These are phyloP conservation scores for Chesias legatella DNA, from an alignment of 2,888 invertebrate genomes.

Conservation along the genomic window DNA sequence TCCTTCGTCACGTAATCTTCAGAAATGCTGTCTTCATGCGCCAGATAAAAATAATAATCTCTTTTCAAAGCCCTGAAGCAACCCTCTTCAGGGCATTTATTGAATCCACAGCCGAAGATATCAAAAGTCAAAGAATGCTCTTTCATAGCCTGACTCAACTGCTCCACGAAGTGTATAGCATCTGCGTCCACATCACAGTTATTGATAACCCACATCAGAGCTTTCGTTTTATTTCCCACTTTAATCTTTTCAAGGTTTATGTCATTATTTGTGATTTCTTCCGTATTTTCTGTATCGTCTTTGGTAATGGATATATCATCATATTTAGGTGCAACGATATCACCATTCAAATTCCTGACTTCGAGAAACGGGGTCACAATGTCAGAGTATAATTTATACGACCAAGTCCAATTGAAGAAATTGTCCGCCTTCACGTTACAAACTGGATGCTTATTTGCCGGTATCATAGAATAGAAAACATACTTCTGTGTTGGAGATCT, in stretches of 20 bases:
- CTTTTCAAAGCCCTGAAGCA: slow-evolving; percentile 43
- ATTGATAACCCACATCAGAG: slow-evolving; percentile 39
- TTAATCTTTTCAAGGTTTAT: slow-evolving; percentile 4
- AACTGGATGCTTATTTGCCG: slow-evolving; percentile 47
- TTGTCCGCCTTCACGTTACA: slow-evolving; percentile 49
- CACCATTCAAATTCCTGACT: slow-evolving; percentile 45
- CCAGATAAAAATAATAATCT: slow-evolving; percentile 63
- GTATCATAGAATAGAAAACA: slow-evolving; percentile 51
- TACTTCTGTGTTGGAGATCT: slow-evolving; percentile 56
- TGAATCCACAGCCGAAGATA: slow-evolving; percentile 61
- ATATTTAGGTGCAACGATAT: slow-evolving; percentile 46
- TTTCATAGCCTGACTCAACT: slow-evolving; percentile 63
- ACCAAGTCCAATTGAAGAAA: slow-evolving; percentile 73
- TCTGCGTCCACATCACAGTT: slow-evolving; percentile 37
- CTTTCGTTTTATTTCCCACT: slow-evolving; percentile 33
- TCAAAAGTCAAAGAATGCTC: slow-evolving; percentile 56
- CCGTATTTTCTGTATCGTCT: neutral
- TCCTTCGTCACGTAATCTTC: slow-evolving; percentile 62
- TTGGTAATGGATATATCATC: slow-evolving; percentile 38
- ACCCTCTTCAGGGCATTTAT: slow-evolving; percentile 39
- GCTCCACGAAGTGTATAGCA: slow-evolving; percentile 34
- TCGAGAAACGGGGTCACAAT: slow-evolving; percentile 59
- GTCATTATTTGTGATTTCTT: neutral
- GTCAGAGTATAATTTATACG: slow-evolving; percentile 63
- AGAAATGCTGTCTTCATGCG: slow-evolving; percentile 43